Evolutionary conservation across 1,140 invertebrate species (phyloP).

Genomic region (Ylistrum balloti): DNA sequence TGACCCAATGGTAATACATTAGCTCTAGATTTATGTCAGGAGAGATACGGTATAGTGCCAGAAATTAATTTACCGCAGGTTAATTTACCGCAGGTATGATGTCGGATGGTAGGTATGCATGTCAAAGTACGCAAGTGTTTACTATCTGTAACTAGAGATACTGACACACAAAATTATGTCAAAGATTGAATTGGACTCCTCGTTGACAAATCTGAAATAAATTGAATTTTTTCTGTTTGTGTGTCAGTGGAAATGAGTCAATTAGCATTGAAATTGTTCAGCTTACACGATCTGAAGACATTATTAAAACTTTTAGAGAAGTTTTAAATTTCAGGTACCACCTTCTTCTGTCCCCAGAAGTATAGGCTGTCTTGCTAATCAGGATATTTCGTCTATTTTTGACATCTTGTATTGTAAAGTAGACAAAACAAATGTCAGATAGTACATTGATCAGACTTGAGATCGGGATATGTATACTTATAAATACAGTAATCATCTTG

Average conservation of each 20-base stretch:
- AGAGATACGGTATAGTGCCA: too few species aligned
- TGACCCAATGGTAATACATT: too few species aligned
- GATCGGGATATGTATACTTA: background rate
- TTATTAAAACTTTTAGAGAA: background rate
- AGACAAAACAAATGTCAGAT: constrained; percentile 25
- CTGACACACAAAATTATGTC: background rate
- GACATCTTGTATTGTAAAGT: background rate
- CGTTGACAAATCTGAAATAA: constrained; percentile 5
- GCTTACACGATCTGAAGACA: background rate
- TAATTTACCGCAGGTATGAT: background rate
- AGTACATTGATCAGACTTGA: background rate
- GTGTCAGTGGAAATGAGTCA: constrained; percentile 17
- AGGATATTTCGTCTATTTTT: background rate
- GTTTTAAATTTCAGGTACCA: background rate
- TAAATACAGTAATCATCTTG: constrained; percentile 23
- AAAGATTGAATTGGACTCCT: constrained; percentile 17
- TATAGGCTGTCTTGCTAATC: background rate
- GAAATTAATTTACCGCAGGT: background rate
- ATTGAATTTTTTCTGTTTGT: constrained; percentile 30
- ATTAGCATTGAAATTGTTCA: background rate
- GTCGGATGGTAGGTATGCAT: background rate
- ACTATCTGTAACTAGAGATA: background rate
- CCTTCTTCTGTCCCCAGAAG: background rate
- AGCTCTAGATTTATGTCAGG: too few species aligned
- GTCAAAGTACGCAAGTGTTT: background rate